Base-by-base conservation (phyloP, 2,888 invertebrate genomes). In the Lithodes maja region DNA sequence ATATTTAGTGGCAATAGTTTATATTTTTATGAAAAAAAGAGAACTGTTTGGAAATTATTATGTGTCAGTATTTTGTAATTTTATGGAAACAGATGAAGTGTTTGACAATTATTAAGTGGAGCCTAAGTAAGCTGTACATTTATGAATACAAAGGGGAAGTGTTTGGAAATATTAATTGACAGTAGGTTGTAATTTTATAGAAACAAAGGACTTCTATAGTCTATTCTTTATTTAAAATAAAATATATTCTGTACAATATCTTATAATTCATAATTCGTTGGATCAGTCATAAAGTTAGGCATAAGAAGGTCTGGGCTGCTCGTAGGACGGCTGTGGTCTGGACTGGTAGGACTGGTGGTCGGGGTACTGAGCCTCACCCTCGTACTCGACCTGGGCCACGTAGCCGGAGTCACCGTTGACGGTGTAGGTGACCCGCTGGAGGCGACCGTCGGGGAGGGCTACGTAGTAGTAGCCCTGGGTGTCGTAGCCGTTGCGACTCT, bases 291-390 rank as follows among this genome's bases (percentile, higher is more conserved):
- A 5, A 61, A 12, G 5, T 61, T 61, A 61, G 61, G 61, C 61
- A 61, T 61, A 71, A 33, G 71, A 71, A 71, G 71, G 71, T 71
- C 2, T 78, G 15, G 77, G 78, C 71, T 71, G 85, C 77, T 55
- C 77, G 86, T 79, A 86, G 53, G 55, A 54, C 78, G 81, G 80
- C 5, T 33, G 1, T 7, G 77, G 53, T 69, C 68, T 33, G 33
- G 86, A 71, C 83, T 55, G 52, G 52, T 83, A 68, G 53, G 77
- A 68, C 68, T 82, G 81, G 2, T 82, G n/a, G 33, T 33, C 33
- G 3, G 90, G 91, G 74, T 91, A 91, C 77, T 89, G 89, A 5
- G 92, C 89, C 69, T 92, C 92, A 7, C 92, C 92, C 55, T 92
- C 87, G 81, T 91, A 92, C 52, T 53, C 85, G 3, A 92, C 92